These are phyloP conservation scores for Notechis scutatus DNA, from an alignment of 2,113 vertebrate genomes.

Conservation along the genomic window DNA sequence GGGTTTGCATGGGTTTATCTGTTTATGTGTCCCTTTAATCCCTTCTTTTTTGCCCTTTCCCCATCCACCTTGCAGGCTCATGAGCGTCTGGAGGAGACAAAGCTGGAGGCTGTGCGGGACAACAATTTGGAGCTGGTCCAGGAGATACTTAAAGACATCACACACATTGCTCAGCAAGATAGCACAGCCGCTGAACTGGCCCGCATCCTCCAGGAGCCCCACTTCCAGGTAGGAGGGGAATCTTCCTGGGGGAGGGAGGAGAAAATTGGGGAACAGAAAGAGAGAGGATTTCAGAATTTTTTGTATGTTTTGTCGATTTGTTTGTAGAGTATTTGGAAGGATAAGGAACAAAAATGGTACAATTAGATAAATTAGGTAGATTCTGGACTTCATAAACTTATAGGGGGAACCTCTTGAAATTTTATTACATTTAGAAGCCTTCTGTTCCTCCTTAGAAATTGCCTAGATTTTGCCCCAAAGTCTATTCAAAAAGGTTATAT, in stretches of 20 bases:
- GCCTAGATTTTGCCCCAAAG: not conserved
- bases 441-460: not conserved
- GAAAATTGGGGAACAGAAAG: no score
- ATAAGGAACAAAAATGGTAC: not conserved
- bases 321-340: not conserved
- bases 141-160: constrained; percentile 90
- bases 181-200: constrained; percentile 79
- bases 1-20: constrained; percentile 3
- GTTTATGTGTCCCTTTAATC: constrained; percentile 1
- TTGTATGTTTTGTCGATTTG: no score
- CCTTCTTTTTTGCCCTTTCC: not conserved
- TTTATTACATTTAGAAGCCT: not conserved
- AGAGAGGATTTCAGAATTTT: not conserved
- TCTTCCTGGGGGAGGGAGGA: not conserved
- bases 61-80: constrained; percentile 73
- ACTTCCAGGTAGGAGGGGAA: constrained; percentile 82
- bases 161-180: constrained; percentile 71
- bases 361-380: not conserved
- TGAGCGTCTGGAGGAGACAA: constrained; percentile 86
- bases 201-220: constrained; percentile 87
- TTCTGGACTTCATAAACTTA: not conserved
- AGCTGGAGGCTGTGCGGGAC: constrained; percentile 89
- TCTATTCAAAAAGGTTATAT: not conserved
- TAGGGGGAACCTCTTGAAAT: not conserved
- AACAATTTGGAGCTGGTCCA: constrained; percentile 93